Base-by-base conservation (phyloP, 2,797 vertebrate genomes). In the Thaleichthys pacificus region DNA sequence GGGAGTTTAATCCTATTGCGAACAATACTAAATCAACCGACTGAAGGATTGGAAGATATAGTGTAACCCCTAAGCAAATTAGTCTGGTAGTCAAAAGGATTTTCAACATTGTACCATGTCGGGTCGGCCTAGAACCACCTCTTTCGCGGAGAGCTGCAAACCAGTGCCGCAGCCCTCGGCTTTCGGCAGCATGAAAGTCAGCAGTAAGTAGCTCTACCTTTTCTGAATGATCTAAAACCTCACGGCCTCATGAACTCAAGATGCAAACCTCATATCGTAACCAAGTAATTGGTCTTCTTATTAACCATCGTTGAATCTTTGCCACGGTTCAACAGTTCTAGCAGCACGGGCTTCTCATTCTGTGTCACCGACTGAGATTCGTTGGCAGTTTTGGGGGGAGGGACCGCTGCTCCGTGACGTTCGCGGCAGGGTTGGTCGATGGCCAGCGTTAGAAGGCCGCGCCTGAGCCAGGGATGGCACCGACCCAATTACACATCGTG, bases 161-260 rank as follows among this genome's bases (percentile, higher is more conserved):
- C 96, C 97, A 61, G 96, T 97, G 93, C 95, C 96, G 94, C 97
- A 97, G 93, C 97, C 97, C 74, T 98, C 97, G 56, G 95, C 97
- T 51, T 98, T 99, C 88, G 97, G 97, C 92, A 98, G 95, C 95
- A 97, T 98, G 97, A 99, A 98, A 99, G 97, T 99, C 93, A 98
- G 97, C 97, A 94, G 97, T 98, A 93, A 98, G 97, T 98, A 96
- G 70, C 66, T n/a, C 24, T 32, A 61, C 57, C 30, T 62, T 30
- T 73, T 51, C 30, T 11, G 28, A 47, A 67, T 61, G 2, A 61
- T 61, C 66, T 35, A 60, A 32, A 32, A 47, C 24, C 24, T 66
- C 5, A n/a, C 35, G 24, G 9, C 3, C 42, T 21, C 60, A 57
- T 70, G 35, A 47, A 3, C 42, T 28, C 35, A 5, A 15, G n/a